Percentiles rank a stretch among this genome's conserved stretches.
phyloP scores from a whole-genome alignment of 2,888 invertebrate species.

The Ephialtes manifestator region DNA sequence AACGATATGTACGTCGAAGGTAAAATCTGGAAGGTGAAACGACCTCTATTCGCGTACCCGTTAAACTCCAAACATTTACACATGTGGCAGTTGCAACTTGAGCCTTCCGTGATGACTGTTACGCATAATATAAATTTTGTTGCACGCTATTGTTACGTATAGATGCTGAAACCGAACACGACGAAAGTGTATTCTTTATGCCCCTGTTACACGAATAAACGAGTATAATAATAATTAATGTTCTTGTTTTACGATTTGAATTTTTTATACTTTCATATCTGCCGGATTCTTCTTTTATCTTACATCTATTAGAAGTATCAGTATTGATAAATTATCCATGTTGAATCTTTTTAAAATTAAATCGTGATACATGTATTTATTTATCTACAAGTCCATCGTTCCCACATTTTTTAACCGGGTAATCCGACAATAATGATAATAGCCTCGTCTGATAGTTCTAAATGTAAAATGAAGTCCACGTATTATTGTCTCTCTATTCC shows the following conservation, averaged over 20 bases:
- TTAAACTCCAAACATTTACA: neutral
- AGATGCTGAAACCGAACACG: neutral
- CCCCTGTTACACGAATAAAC: neutral
- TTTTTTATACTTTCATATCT: neutral
- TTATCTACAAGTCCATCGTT: no score
- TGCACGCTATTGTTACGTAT: constrained; percentile 1
- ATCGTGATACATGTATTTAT: no score
- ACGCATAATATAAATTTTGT: neutral
- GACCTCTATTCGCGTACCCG: neutral
- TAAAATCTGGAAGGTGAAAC: neutral
- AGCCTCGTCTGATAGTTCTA: neutral
- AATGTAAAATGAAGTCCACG: constrained; percentile 17
- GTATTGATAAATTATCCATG: neutral
- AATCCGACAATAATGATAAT: no score
- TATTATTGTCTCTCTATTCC: no score
- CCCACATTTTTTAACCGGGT: no score
- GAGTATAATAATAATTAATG: neutral
- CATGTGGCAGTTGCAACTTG: constrained; percentile 5
- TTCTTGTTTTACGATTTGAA: neutral
- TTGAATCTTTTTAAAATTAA: neutral
- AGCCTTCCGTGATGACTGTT: neutral
- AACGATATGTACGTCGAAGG: neutral
- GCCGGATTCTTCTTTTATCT: neutral
- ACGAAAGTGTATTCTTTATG: neutral
- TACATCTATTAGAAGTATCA: neutral